These are phyloP conservation scores for Hippotragus niger DNA, from an alignment of 2,113 vertebrate species.

Conservation along the genomic window DNA sequence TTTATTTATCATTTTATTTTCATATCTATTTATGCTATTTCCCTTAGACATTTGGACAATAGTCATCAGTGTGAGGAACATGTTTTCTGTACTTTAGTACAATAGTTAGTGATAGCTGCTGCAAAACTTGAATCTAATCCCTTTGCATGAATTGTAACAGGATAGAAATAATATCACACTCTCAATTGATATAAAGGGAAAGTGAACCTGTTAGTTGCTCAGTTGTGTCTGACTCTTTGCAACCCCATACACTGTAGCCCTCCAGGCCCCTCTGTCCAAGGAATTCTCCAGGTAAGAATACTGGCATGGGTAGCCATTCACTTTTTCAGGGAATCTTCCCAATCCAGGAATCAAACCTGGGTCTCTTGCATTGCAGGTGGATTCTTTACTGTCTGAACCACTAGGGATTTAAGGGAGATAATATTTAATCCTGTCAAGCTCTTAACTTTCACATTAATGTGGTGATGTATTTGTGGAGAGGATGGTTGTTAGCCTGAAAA, in stretches of 20 bases:
- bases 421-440: background rate
- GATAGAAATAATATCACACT: background rate
- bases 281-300: background rate
- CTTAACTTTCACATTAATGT: background rate
- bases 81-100: constrained; percentile 18
- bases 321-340: background rate
- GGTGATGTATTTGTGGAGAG: background rate
- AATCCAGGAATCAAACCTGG: background rate
- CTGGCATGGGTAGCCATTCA: background rate
- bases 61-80: background rate
- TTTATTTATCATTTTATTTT: background rate
- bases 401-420: background rate
- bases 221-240: background rate
- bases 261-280: background rate
- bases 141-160: background rate
- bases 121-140: constrained; percentile 25
- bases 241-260: background rate
- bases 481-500: background rate
- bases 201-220: background rate
- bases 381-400: background rate
- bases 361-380: background rate
- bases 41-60: background rate
- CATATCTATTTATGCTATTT: background rate
- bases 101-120: background rate
- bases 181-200: background rate